Evolutionary conservation across 2,888 invertebrate species (phyloP).

Genomic region (Drosophila birchii): DNA sequence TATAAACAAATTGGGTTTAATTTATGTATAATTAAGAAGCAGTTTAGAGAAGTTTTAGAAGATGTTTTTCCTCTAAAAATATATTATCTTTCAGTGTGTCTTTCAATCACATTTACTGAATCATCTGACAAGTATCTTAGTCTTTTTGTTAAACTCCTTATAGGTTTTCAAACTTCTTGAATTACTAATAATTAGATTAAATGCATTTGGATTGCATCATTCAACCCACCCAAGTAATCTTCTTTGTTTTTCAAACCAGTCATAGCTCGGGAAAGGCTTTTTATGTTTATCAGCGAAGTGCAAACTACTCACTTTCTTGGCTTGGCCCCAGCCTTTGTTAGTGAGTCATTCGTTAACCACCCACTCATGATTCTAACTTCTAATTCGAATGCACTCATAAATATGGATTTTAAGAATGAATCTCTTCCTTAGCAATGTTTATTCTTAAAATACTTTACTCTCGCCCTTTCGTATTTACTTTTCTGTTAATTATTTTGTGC

Average conservation of each 20-base stretch:
- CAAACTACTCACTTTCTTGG: constrained; percentile 9
- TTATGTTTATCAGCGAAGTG: constrained; percentile 18
- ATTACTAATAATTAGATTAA: constrained; percentile 12
- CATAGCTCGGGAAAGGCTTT: constrained; percentile 1
- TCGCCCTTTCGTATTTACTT: background rate
- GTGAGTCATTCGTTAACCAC: constrained; percentile 8
- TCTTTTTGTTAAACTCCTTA: background rate
- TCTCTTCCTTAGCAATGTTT: background rate
- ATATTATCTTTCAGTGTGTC: background rate
- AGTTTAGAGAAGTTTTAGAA: background rate
- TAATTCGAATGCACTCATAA: background rate
- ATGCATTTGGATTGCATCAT: constrained; percentile 2
- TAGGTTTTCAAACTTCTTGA: background rate
- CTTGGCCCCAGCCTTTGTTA: background rate
- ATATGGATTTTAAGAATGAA: background rate
- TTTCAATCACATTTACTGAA: too few relatives aligned
- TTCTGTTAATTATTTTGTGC: too few relatives aligned
- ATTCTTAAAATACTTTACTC: background rate
- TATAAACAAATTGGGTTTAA: background rate
- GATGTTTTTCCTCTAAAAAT: background rate
- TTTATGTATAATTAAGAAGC: background rate
- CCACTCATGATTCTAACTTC: constrained; percentile 6
- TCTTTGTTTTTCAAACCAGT: constrained; percentile 23
- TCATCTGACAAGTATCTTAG: background rate
- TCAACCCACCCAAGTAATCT: background rate